A percentile compares a stretch with the other conserved stretches of the same genome.
phyloP scores from a whole-genome alignment of 2,113 vertebrate genomes.

The Chloropsis hardwickii region DNA sequence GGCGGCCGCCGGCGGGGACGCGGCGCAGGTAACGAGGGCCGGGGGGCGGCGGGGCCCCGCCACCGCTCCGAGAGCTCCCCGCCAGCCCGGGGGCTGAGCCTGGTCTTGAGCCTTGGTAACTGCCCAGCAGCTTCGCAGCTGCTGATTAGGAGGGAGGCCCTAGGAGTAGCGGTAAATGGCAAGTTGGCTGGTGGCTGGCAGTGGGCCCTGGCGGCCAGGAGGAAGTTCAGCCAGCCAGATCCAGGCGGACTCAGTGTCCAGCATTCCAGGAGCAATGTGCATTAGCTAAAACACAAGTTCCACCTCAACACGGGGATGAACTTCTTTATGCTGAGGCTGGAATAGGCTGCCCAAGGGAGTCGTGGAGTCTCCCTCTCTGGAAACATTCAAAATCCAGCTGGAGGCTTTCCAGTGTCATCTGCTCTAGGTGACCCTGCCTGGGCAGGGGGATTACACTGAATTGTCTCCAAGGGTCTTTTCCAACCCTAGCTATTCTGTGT shows the following conservation, averaged over 20 bases:
- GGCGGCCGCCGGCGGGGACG: background rate
- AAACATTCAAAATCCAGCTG: background rate
- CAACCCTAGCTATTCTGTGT: fast-evolving
- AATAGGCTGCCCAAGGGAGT: no score
- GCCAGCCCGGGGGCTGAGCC: fast-evolving
- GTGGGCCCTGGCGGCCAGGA: background rate
- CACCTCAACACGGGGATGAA: background rate
- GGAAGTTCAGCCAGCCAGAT: background rate
- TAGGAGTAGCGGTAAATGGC: background rate
- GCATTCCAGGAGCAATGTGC: no score
- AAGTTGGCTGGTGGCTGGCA: fast-evolving
- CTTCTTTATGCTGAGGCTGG: background rate
- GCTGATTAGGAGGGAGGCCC: background rate
- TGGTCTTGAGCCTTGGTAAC: fast-evolving
- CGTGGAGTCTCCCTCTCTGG: background rate
- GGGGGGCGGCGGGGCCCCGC: background rate
- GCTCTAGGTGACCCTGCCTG: background rate
- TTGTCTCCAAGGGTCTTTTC: background rate
- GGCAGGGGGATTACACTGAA: no score
- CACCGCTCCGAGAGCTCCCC: no score
- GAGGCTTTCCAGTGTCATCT: background rate
- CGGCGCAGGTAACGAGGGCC: background rate
- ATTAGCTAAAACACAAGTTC: background rate
- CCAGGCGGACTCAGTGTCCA: no score
- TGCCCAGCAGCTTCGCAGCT: no score